Base-by-base conservation (phyloP, 2,888 invertebrate species). In the Thera obeliscata region DNA sequence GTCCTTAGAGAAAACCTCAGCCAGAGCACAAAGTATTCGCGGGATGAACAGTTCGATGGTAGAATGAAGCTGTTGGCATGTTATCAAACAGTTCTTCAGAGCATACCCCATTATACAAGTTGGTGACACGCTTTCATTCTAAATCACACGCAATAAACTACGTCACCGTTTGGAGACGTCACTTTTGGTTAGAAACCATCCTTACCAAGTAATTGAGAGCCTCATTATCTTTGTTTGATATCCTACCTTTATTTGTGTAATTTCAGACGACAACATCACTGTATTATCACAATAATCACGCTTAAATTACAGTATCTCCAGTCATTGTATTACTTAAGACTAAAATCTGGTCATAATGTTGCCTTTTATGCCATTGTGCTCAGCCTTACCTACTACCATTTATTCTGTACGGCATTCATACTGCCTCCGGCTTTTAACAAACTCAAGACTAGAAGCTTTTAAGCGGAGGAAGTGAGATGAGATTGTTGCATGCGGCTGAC, bases 381-480 rank as follows among this genome's bases (percentile, higher is more conserved):
- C 76, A 69, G 35, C 33, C 36, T 41, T 69, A 61, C 12, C 22
- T 49, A 66, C 63, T 64, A 33, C 62, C 56, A 63, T 66, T 66
- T 69, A 69, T 66, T 60, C 69, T 57, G 60, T 76, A 78, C 82
- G 81, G 83, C 85, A 87, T 88, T 86, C 85, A 87, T 85, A 78
- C 82, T 79, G 83, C 83, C 81, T 87, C 81, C 78, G 81, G 87
- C 87, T 87, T 87, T 88, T 86, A 87, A 86, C 87, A 86, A 86
- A 83, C 87, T 85, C 80, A 79, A 82, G 86, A 86, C 87, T 84
- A 86, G 85, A 87, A 87, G 88, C 88, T 88, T 88, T 88, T 88
- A 88, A 66, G 78, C 72, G 75, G 69, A 84, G 87, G 84, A 85
- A 86, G 83, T 83, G 79, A 78, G 76, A 78, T 75, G 80, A 81